These are phyloP conservation scores for Drosophila tristis DNA, from an alignment of 1,140 invertebrate genomes.

Conservation along the genomic window DNA sequence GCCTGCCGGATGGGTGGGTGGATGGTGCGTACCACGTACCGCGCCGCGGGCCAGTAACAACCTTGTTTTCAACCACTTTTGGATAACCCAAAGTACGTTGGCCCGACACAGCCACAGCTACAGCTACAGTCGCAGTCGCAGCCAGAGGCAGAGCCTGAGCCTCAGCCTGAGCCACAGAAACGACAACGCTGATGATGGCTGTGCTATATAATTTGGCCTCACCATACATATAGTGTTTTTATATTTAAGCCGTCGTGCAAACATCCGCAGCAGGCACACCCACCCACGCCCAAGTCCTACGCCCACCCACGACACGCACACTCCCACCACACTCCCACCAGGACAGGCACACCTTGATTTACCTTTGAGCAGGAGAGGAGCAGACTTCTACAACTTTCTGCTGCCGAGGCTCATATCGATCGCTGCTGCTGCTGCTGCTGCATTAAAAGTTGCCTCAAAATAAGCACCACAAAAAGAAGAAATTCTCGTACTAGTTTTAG, in stretches of 20 bases:
- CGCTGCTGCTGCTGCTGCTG: conserved; percentile 35
- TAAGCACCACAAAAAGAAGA: conserved; percentile 10
- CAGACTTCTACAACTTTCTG: background rate
- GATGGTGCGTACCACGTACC: conserved; percentile 42
- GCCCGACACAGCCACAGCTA: conserved; percentile 23
- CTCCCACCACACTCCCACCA: conserved; percentile 1
- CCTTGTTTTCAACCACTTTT: conserved; percentile 77
- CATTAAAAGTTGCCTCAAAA: conserved; percentile 42
- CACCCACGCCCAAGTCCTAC: conserved; percentile 16
- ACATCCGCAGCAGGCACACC: conserved; percentile 44
- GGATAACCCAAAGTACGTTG: conserved; percentile 63
- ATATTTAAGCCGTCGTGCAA: conserved; percentile 52
- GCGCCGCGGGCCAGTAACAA: conserved; percentile 45
- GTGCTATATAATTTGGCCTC: conserved; percentile 62
- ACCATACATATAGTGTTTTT: conserved; percentile 43
- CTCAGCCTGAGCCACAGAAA: conserved; percentile 10
- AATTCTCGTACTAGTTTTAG: conserved; percentile 42
- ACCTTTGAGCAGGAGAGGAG: conserved; percentile 34
- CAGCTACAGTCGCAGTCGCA: no score
- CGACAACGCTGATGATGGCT: conserved; percentile 27
- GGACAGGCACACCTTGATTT: conserved; percentile 70
- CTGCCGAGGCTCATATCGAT: conserved; percentile 62
- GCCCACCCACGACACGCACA: conserved; percentile 22
- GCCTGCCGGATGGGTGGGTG: background rate
- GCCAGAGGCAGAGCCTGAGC: no score